phyloP scores from a whole-genome alignment of 2,113 vertebrate genomes.

The Perognathus longimembris region DNA sequence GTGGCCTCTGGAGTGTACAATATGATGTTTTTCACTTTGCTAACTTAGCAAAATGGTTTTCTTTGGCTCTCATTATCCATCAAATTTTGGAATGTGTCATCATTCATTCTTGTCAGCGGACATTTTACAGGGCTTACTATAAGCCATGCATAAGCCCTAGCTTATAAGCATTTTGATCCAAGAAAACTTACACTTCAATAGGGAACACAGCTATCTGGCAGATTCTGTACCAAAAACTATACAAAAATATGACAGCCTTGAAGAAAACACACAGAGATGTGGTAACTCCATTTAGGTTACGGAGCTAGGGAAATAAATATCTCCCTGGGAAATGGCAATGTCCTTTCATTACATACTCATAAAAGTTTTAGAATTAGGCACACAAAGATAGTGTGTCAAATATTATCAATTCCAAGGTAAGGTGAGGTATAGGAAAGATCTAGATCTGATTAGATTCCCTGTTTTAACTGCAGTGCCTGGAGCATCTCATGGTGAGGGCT shows the following conservation, averaged over 20 bases:
- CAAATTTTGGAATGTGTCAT: not conserved
- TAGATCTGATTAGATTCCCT: constrained; percentile 25
- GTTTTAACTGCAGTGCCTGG: not conserved
- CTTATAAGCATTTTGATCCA: not conserved
- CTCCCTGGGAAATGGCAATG: not conserved
- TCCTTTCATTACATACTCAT: not conserved
- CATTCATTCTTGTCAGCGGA: not conserved
- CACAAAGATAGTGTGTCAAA: not conserved
- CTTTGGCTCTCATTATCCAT: not conserved
- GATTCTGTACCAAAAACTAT: not conserved
- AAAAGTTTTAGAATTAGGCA: not conserved
- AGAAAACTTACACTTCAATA: not conserved
- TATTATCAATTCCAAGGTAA: constrained; percentile 4
- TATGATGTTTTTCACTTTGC: not conserved
- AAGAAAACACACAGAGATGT: not conserved
- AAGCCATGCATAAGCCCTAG: not conserved
- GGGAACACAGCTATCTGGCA: not conserved
- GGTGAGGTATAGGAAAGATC: not conserved
- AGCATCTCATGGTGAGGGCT: not conserved
- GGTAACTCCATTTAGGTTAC: not conserved
- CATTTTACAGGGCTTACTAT: not conserved
- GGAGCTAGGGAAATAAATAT: not conserved
- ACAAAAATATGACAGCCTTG: not conserved
- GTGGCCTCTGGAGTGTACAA: not conserved
- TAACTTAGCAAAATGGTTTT: not conserved